Percentiles rank a stretch among this genome's conserved stretches.
Evolutionary conservation across 2,113 vertebrate genomes (phyloP).

Genomic region (Condylura cristata): DNA sequence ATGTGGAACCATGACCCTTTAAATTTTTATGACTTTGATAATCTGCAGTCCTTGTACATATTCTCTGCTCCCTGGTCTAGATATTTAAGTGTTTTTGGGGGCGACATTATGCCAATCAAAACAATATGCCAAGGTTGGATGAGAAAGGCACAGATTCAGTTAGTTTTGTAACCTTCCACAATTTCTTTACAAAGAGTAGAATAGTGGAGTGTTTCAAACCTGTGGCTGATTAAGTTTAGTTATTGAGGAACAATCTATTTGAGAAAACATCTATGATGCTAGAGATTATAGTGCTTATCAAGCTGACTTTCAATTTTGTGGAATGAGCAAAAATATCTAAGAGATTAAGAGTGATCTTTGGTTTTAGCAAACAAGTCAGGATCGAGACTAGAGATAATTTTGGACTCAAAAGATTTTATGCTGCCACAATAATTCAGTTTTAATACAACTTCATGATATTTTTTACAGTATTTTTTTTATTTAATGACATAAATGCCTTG

Average conservation of each 20-base stretch:
- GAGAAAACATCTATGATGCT: not conserved
- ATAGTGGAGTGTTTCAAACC: not conserved
- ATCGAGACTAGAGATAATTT: not conserved
- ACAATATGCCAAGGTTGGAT: not conserved
- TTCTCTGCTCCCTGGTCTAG: not conserved
- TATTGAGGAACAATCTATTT: not conserved
- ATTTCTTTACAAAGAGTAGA: not conserved
- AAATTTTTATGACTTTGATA: not conserved
- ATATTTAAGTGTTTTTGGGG: not conserved
- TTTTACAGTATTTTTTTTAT: not conserved
- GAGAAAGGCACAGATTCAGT: not conserved
- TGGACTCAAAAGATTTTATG: not conserved
- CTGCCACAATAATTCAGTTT: not conserved
- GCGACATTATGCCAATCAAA: not conserved
- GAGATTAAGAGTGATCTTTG: not conserved
- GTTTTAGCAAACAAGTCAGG: not conserved
- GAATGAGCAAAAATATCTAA: not conserved
- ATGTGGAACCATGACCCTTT: not conserved
- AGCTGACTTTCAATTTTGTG: not conserved
- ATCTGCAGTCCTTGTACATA: not conserved
- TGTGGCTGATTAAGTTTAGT: not conserved
- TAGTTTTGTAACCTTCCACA: not conserved
- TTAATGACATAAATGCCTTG: not conserved
- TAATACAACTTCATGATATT: not conserved
- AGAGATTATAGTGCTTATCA: not conserved